These are phyloP conservation scores for Syrphus vitripennis DNA, from an alignment of 2,888 invertebrate genomes.

Conservation along the genomic window DNA sequence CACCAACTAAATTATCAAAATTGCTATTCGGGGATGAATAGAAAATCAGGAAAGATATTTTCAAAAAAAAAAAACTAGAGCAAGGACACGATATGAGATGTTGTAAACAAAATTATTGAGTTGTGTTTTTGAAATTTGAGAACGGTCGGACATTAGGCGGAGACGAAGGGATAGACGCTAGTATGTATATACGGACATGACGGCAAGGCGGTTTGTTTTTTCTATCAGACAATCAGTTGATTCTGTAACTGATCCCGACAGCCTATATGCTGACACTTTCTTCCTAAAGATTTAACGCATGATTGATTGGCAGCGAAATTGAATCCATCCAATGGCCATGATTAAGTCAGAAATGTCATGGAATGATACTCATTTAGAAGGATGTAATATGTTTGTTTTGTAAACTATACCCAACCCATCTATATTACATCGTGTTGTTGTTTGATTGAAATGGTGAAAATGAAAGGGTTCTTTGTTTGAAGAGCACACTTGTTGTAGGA, in stretches of 20 bases:
- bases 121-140: slow-evolving; percentile 58
- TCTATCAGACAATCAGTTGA: slow-evolving; percentile 28
- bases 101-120: slow-evolving; percentile 54
- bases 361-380: slow-evolving; percentile 50
- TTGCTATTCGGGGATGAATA: slow-evolving; percentile 2
- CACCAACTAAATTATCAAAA: slow-evolving; percentile 57
- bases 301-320: slow-evolving; percentile 71
- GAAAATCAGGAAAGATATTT: neutral
- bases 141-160: slow-evolving; percentile 29
- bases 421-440: neutral
- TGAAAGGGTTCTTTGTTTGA: slow-evolving; percentile 28
- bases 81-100: slow-evolving; percentile 47
- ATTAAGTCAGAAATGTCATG: slow-evolving; percentile 28
- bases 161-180: slow-evolving; percentile 32
- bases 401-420: slow-evolving; percentile 33
- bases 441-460: slow-evolving; percentile 8
- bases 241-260: slow-evolving; percentile 61
- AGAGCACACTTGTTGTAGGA: slow-evolving; percentile 47
- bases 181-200: slow-evolving; percentile 31
- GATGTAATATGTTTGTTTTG: slow-evolving; percentile 47
- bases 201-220: slow-evolving; percentile 68
- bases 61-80: slow-evolving; percentile 62
- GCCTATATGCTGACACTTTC: slow-evolving; percentile 66
- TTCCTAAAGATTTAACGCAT: slow-evolving; percentile 65
- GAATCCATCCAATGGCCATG: slow-evolving; percentile 51